Conservation (phyloP, 2,888 invertebrate species). For the Notocelia uddmanniana region DNA sequence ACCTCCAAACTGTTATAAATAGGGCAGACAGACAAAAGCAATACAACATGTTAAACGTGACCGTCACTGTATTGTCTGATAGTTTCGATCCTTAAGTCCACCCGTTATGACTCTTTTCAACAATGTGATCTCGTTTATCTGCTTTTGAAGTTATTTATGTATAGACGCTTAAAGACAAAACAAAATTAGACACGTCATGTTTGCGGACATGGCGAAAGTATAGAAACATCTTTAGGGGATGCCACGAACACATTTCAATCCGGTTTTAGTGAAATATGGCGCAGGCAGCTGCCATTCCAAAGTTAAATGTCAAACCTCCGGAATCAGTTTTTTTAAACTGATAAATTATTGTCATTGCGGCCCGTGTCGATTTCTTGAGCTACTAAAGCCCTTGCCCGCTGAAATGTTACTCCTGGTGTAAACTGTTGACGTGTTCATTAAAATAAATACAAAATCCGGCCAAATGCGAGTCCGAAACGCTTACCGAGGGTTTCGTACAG, state of each 20-base stretch:
- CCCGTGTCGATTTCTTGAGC: too few relatives aligned
- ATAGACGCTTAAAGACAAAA: constrained; percentile 16
- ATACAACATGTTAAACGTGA: constrained; percentile 2
- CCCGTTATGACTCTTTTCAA: neutral
- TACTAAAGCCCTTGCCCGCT: too few relatives aligned
- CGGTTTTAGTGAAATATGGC: neutral
- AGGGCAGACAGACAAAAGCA: constrained; percentile 33
- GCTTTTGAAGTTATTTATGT: constrained; percentile 11
- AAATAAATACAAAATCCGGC: too few relatives aligned
- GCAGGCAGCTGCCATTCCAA: neutral
- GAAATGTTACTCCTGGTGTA: too few relatives aligned
- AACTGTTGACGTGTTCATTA: too few relatives aligned
- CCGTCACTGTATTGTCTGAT: neutral
- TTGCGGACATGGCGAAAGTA: neutral
- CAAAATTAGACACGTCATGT: constrained; percentile 12
- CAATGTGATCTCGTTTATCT: neutral
- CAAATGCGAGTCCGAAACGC: too few relatives aligned
- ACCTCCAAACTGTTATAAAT: constrained; percentile 20
- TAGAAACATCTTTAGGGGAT: too few relatives aligned
- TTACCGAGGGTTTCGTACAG: too few relatives aligned
- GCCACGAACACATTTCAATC: too few relatives aligned
- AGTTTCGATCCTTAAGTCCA: neutral
- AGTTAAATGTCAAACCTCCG: neutral
- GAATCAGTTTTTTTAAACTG: too few relatives aligned
- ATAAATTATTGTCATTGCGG: too few relatives aligned